A percentile compares a stretch with the other conserved stretches of the same genome.
Conservation (phyloP, 2,888 invertebrate species). For the Xestobium rufovillosum region DNA sequence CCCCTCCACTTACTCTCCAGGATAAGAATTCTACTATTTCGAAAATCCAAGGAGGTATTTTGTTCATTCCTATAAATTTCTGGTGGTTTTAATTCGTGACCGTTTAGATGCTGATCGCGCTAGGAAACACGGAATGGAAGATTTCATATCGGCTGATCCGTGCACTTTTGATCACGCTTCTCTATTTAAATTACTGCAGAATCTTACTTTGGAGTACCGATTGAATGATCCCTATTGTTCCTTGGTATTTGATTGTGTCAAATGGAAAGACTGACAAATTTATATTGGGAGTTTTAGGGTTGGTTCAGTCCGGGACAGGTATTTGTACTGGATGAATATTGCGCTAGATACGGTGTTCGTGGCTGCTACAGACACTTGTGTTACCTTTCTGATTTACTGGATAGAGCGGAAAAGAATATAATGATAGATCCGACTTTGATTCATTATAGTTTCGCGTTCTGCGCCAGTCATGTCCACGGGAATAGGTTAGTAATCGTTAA, state of each 20-base stretch:
- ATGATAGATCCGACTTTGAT: slow-evolving; percentile 98
- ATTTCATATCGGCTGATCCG: slow-evolving; percentile 98
- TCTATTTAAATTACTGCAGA: slow-evolving; percentile 87
- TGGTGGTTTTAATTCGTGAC: too few species aligned
- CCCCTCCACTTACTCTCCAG: slow-evolving; percentile 73
- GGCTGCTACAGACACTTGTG: slow-evolving; percentile 95
- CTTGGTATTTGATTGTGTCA: slow-evolving; percentile 74
- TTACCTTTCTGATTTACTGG: slow-evolving; percentile 90
- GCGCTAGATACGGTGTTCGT: slow-evolving; percentile 93
- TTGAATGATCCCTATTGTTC: slow-evolving; percentile 98
- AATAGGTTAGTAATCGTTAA: slow-evolving; percentile 67
- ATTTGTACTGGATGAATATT: slow-evolving; percentile 96
- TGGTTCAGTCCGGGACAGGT: slow-evolving; percentile 99
- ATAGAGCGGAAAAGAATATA: slow-evolving; percentile 82
- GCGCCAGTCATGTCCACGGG: slow-evolving; percentile 98
- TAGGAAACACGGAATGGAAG: slow-evolving; percentile 98
- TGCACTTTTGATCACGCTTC: slow-evolving; percentile 94
- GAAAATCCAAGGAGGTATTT: slow-evolving; percentile 79
- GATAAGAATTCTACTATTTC: slow-evolving; percentile 81
- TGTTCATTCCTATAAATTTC: not conserved
- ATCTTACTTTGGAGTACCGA: slow-evolving; percentile 88
- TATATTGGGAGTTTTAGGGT: slow-evolving; percentile 70
- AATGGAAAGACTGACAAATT: too few species aligned
- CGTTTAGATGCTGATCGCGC: slow-evolving; percentile 89
- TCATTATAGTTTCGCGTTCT: slow-evolving; percentile 99